Base-by-base conservation (phyloP, 2,888 invertebrate species). In the Apamea monoglypha region DNA sequence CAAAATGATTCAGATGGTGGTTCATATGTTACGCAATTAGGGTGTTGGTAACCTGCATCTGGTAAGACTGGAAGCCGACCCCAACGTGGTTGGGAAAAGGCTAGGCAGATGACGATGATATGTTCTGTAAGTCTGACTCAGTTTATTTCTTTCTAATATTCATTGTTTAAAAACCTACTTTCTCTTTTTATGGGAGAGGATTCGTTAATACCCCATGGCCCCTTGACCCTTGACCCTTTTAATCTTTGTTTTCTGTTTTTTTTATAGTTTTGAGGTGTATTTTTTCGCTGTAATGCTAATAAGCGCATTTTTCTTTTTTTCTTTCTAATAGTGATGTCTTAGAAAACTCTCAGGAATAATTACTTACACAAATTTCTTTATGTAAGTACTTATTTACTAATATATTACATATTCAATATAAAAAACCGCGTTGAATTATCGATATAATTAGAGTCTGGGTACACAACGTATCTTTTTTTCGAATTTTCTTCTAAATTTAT, bases 401-500 rank as follows among this genome's bases (percentile, higher is more conserved):
- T 83, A 68, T 66, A 69, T 78, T 66, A 77, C 73, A 61, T 0
- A 76, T 32, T 86, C 68, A 64, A 86, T 86, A 88, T 70, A 78
- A 68, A 78, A 81, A 86, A 87, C 82, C 80, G 10, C 82, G 69
- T 63, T 83, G 83, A 86, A 87, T 86, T 84, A 87, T 81, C 77
- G 78, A 81, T 85, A 86, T 87, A 86, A 88, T 88, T 85, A 84
- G 79, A 73, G 76, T 84, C 77, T 86, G 86, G 80, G 84, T 85
- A 86, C 82, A 88, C 78, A 78, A 88, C 81, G 84, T 86, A 88
- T 83, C 80, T 81, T 88, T 88, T 87, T 90, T 89, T 90, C 87
- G 88, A 91, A 93, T 94, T 94, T 94, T 94, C 91, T 91, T 92
- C 87, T 90, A 95, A 95, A 95, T 95, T 95, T 96, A 95, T 96